These are phyloP conservation scores for Gallirallus australis DNA, from an alignment of 2,797 vertebrate genomes.

Conservation along the genomic window DNA sequence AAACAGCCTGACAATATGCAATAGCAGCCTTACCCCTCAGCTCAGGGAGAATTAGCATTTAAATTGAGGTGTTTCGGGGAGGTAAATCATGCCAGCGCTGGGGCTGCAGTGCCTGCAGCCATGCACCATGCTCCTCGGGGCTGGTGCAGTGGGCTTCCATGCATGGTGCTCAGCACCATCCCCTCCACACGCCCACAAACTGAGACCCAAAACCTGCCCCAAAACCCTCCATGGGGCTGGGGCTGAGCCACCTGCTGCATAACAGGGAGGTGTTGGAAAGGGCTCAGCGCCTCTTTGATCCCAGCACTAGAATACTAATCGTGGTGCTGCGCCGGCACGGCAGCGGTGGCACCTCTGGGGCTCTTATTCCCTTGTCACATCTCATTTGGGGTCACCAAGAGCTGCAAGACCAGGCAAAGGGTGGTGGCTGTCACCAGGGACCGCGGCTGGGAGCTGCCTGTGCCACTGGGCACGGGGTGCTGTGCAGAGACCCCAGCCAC, in stretches of 20 bases:
- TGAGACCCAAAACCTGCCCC: neutral
- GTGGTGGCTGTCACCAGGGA: neutral
- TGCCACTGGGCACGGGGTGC: accelerated
- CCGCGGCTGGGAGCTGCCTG: neutral
- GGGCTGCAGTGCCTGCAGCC: neutral
- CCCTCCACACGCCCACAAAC: accelerated
- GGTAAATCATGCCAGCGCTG: slow-evolving; percentile 40
- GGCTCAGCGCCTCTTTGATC: neutral
- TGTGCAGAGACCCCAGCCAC: neutral
- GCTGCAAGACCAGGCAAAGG: neutral
- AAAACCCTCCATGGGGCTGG: accelerated
- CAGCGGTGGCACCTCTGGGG: accelerated
- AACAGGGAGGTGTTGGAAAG: neutral
- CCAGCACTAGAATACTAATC: neutral
- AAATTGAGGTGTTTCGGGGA: slow-evolving; percentile 72
- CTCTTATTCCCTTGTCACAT: neutral
- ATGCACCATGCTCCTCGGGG: accelerated
- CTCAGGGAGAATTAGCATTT: slow-evolving; percentile 76
- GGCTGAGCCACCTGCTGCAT: neutral
- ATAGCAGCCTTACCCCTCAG: neutral
- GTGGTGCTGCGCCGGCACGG: accelerated
- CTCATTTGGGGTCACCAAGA: neutral
- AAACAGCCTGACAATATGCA: slow-evolving; percentile 11
- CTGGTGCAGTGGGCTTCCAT: accelerated
- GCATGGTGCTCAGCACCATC: neutral